Evolutionary conservation across 1,140 invertebrate genomes (phyloP), one percentile per base, ranked within the genome.

Genomic region (Paracyclopina nana): DNA sequence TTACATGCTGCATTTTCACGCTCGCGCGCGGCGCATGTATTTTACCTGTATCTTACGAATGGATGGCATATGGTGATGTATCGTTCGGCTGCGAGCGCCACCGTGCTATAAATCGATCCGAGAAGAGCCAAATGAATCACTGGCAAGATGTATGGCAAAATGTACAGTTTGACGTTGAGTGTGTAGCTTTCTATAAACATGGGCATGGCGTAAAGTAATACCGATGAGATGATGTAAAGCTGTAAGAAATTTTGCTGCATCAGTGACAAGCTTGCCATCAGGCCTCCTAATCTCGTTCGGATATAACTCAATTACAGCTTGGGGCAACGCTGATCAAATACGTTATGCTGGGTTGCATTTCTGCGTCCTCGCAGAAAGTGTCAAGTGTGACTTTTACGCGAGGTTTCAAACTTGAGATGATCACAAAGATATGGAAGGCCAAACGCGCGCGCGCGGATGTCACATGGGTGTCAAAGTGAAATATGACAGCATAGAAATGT

Each of bases 51-150:
- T 2, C 34, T n/a, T 5, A 38, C 34, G 22, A 48, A 48, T 27
- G 46, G 46, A 6, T 22, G 22, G 27, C 46, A 48, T 16, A 48
- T 27, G 3, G 46, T 48, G 46, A 48, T 28, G 46, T 28, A 48
- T 29, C 46, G 25, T 28, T 48, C 46, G n/a, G 29, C 46, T 22
- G 46, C 46, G 16, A 48, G 8, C 25, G 46, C 46, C n/a, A 48
- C 27, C 3, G 46, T 48, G 28, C 22, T 48, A 27, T 48, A 48
- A n/a, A 48, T 29, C 24, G 22, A 26, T 4, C 46, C 46, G 16
- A 28, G 16, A 12, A 48, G 14, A n/a, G 46, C 46, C 11, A 48
- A 16, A 16, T 48, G 46, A 5, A 48, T 29, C 9, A 48, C 22
- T 25, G 22, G 22, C 11, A 48, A 20, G 11, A 48, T 16, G n/a